Conservation (phyloP, 2,888 invertebrate species). For the Horisme vitalbata region DNA sequence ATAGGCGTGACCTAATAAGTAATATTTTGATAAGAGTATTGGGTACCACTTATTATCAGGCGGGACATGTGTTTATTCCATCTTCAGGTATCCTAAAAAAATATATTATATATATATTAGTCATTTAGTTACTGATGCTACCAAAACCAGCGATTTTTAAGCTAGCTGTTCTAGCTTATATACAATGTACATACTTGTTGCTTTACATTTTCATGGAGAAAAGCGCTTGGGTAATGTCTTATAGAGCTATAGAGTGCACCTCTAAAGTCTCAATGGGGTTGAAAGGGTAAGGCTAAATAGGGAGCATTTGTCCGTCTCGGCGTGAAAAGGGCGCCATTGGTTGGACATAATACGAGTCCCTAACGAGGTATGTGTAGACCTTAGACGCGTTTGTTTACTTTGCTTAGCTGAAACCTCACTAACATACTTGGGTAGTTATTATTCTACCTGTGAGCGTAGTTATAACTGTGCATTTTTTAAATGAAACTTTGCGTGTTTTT, state of each 20-base stretch:
- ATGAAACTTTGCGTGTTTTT: no score
- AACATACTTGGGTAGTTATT: conserved; percentile 24
- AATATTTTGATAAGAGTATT: no score
- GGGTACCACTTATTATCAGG: no score
- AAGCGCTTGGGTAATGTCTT: conserved; percentile 35
- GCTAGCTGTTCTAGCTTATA: conserved; percentile 38
- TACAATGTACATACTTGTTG: conserved; percentile 40
- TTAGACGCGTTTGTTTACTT: conserved; percentile 34
- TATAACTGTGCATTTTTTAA: conserved; percentile 9
- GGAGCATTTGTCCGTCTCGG: conserved; percentile 43
- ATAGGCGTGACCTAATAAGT: no score
- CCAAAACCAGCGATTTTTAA: conserved; percentile 16
- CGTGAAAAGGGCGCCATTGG: conserved; percentile 42
- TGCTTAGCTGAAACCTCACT: conserved; percentile 10
- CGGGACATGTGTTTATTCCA: no score
- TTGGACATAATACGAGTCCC: conserved; percentile 42
- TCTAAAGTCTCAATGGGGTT: conserved; percentile 38
- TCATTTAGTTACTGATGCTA: no score
- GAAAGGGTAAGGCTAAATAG: conserved; percentile 47
- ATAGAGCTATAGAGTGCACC: conserved; percentile 39
- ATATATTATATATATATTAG: no score
- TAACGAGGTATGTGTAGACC: conserved; percentile 41
- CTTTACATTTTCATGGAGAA: conserved; percentile 32
- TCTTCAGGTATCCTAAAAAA: no score
- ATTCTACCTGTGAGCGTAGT: conserved; percentile 18